These are phyloP conservation scores for Pentalonia nigronervosa DNA, from an alignment of 1,140 invertebrate genomes.

Conservation along the genomic window DNA sequence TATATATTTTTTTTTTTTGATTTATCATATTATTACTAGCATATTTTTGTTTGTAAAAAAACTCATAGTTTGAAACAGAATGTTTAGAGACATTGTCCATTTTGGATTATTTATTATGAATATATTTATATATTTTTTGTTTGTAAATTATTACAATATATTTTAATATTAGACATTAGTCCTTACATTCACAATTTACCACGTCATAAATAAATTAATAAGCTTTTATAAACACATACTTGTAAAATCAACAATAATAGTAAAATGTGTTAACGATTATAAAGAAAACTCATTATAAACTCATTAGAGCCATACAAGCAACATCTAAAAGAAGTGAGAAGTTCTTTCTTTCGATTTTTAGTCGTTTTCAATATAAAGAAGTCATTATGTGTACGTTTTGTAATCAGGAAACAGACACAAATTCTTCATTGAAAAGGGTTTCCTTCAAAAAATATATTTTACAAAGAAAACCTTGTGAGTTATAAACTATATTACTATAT, in stretches of 20 bases:
- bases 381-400: not conserved
- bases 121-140: not conserved
- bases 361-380: constrained; percentile 10
- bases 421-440: not conserved
- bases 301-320: not conserved
- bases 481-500: not conserved
- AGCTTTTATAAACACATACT: not conserved
- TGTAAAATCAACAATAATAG: not conserved
- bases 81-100: no score
- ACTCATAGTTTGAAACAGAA: no score
- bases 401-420: not conserved
- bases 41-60: no score
- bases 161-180: not conserved
- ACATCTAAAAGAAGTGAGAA: not conserved
- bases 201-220: not conserved
- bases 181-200: not conserved
- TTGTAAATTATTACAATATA: not conserved
- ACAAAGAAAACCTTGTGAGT: not conserved
- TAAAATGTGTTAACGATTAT: not conserved
- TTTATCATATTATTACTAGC: no score
- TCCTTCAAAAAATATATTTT: not conserved
- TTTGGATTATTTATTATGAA: no score
- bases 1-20: no score
- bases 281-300: constrained; percentile 31
- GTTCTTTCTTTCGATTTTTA: constrained; percentile 37